These are phyloP conservation scores for Cnemophilus loriae DNA, from an alignment of 2,113 vertebrate genomes.

Conservation along the genomic window DNA sequence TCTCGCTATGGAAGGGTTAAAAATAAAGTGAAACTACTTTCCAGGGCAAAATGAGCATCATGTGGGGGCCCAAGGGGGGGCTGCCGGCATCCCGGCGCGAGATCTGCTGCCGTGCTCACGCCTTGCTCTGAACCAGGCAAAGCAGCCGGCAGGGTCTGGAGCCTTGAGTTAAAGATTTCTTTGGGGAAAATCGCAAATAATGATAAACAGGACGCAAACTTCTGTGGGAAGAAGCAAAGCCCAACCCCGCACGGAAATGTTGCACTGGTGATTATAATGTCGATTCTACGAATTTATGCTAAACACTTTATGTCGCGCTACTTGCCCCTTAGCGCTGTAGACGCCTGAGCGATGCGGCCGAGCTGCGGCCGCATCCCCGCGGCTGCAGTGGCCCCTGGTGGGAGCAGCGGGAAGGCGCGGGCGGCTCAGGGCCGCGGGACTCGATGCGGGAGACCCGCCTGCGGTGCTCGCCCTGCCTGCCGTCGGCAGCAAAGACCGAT, in stretches of 20 bases:
- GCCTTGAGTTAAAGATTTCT: not conserved
- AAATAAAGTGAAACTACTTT: not conserved
- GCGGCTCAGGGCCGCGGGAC: not conserved
- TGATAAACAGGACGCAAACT: not conserved
- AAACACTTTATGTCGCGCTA: accelerated
- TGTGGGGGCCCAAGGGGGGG: not conserved
- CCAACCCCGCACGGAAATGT: not conserved
- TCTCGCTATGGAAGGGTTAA: accelerated
- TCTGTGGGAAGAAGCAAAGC: not conserved
- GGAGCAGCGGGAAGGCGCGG: not conserved
- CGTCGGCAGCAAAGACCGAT: accelerated
- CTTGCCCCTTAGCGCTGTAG: accelerated
- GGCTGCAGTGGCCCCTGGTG: slow-evolving; percentile 46
- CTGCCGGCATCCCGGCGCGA: not conserved
- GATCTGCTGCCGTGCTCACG: not conserved
- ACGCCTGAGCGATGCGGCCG: accelerated
- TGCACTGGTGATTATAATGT: accelerated
- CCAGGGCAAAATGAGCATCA: not conserved
- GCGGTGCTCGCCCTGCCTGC: not conserved
- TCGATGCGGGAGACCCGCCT: not conserved
- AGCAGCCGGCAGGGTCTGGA: not conserved
- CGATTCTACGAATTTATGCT: accelerated
- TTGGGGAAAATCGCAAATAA: not conserved
- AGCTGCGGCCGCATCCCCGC: not conserved
- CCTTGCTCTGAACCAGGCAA: accelerated